These are phyloP conservation scores for Brachypodius melanocephalos DNA, from an alignment of 2,113 vertebrate species.

Conservation along the genomic window DNA sequence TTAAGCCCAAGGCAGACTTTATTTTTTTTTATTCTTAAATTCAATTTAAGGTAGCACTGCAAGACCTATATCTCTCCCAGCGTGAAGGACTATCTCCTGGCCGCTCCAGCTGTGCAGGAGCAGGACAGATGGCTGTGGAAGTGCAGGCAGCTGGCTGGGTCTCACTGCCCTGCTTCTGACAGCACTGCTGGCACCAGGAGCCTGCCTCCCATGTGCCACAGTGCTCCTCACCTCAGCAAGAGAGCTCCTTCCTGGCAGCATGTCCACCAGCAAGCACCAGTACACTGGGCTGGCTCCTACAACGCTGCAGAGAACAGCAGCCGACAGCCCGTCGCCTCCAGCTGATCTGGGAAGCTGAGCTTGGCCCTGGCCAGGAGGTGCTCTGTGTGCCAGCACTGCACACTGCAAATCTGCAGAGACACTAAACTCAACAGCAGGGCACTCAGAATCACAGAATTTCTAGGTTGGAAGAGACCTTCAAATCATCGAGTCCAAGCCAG, in stretches of 20 bases:
- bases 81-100: neutral
- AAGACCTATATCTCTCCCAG: neutral
- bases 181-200: neutral
- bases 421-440: neutral
- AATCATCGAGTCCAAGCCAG: no score
- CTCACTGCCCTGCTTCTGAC: rapidly evolving
- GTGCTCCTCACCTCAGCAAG: neutral
- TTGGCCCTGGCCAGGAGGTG: neutral
- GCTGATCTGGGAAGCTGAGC: no score
- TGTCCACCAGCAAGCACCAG: neutral
- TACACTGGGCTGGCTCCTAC: rapidly evolving
- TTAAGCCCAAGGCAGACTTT: neutral
- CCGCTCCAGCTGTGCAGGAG: neutral
- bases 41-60: slow-evolving; percentile 34
- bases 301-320: neutral
- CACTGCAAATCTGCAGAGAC: neutral
- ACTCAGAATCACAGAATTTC: neutral
- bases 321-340: neutral
- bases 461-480: no score
- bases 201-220: neutral
- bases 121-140: neutral
- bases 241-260: neutral
- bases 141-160: neutral
- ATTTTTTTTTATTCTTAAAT: neutral
- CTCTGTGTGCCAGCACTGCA: neutral